Percentiles rank a stretch among this genome's conserved stretches.
These are phyloP conservation scores for Zophobas morio DNA, from an alignment of 1,140 invertebrate genomes.

Conservation along the genomic window DNA sequence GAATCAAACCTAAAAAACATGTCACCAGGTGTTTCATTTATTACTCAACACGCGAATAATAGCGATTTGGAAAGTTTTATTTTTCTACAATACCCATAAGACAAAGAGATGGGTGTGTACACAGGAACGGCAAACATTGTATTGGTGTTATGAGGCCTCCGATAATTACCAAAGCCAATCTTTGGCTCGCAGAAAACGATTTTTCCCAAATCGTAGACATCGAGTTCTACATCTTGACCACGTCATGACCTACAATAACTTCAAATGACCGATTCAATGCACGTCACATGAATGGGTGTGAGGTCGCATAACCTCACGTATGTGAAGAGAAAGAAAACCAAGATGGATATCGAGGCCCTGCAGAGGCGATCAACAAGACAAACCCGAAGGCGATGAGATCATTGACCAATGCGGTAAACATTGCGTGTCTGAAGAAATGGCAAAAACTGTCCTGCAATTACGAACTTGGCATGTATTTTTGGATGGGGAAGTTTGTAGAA, in stretches of 20 bases:
- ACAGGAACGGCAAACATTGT: not conserved
- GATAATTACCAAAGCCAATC: not conserved
- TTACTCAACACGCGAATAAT: constrained; percentile 16
- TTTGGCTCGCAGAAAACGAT: not conserved
- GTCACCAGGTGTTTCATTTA: not conserved
- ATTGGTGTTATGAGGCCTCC: constrained; percentile 20
- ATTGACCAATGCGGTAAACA: constrained; percentile 38
- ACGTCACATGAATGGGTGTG: constrained; percentile 39
- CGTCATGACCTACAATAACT: constrained; percentile 34
- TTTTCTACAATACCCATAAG: not conserved
- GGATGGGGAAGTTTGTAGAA: not conserved
- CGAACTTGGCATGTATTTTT: not conserved
- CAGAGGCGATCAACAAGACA: constrained; percentile 34
- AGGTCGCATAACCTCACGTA: constrained; percentile 34
- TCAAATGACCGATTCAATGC: constrained; percentile 14
- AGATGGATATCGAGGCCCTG: constrained; percentile 24
- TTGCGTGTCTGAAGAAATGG: constrained; percentile 1
- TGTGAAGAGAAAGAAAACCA: not conserved
- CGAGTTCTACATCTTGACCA: constrained; percentile 15
- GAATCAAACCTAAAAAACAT: constrained; percentile 19
- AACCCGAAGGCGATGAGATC: constrained; percentile 8
- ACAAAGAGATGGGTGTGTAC: constrained; percentile 30
- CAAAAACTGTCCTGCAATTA: not conserved
- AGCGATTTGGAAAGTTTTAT: constrained; percentile 17
- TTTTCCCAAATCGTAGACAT: constrained; percentile 30